A percentile compares a stretch with the other conserved stretches of the same genome.
These are phyloP conservation scores for Hydra vulgaris DNA, from an alignment of 30 jellyfish, hydroid and myxozoan genomes.

Conservation along the genomic window DNA sequence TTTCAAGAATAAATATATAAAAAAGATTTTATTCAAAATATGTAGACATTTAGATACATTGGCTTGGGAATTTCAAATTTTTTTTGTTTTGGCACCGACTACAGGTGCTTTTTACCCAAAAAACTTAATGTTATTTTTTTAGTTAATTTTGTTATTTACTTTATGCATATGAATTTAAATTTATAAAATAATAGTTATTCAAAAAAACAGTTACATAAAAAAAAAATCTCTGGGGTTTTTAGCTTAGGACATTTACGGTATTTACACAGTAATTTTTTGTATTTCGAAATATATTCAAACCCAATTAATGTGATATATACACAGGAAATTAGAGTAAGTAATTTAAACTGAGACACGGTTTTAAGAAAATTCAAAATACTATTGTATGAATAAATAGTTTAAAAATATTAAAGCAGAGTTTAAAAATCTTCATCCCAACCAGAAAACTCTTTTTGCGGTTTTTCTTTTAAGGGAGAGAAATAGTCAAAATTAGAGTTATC, in stretches of 20 bases:
- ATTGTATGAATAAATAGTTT: background rate
- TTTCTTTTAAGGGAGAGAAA: slow-evolving; percentile 58
- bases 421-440: slow-evolving; percentile 91
- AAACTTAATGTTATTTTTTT: too few species aligned
- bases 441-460: slow-evolving; percentile 90
- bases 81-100: background rate
- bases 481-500: slow-evolving; percentile 82
- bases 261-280: too few species aligned
- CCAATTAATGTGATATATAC: too few species aligned
- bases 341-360: too few species aligned
- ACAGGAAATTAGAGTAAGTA: too few species aligned
- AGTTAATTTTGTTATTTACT: background rate
- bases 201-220: too few species aligned
- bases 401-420: background rate
- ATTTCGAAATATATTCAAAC: too few species aligned
- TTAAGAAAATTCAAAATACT: too few species aligned
- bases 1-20: background rate
- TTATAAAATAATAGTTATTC: background rate
- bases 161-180: background rate
- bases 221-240: too few species aligned
- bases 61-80: background rate
- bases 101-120: background rate
- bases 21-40: background rate
- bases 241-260: too few species aligned
- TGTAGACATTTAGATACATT: background rate